Conservation (phyloP, 2,888 invertebrate species). For the Agelastica alni region DNA sequence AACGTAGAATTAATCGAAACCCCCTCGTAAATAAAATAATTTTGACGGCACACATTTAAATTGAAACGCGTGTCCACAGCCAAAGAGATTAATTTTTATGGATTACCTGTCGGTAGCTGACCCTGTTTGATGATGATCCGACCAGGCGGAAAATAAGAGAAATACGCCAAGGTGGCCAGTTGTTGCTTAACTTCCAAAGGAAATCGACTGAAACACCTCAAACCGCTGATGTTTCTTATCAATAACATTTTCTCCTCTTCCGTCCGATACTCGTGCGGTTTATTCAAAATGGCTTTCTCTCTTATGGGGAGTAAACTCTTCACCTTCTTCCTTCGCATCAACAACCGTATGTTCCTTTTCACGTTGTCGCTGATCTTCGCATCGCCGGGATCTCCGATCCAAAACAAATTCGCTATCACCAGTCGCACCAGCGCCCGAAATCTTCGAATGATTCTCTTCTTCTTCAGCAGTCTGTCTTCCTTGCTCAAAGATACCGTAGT, state of each 20-base stretch:
- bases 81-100: no score
- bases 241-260: slow-evolving; percentile 65
- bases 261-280: slow-evolving; percentile 60
- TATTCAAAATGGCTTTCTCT: slow-evolving; percentile 67
- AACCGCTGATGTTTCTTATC: slow-evolving; percentile 62
- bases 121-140: slow-evolving; percentile 67
- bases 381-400: slow-evolving; percentile 62
- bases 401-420: slow-evolving; percentile 63
- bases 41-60: no score
- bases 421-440: slow-evolving; percentile 63
- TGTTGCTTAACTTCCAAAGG: slow-evolving; percentile 60
- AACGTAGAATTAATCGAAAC: no score
- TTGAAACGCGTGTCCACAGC: no score
- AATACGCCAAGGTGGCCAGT: slow-evolving; percentile 65
- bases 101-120: slow-evolving; percentile 50
- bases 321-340: slow-evolving; percentile 45
- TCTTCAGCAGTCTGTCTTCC: slow-evolving; percentile 36
- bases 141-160: slow-evolving; percentile 64
- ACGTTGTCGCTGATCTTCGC: slow-evolving; percentile 58
- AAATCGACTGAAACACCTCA: slow-evolving; percentile 62
- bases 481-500: no score
- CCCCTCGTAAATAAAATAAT: no score
- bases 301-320: slow-evolving; percentile 41
- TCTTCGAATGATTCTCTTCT: slow-evolving; percentile 58
- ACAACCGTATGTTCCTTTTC: slow-evolving; percentile 59